Conservation (phyloP, 2,113 vertebrate genomes). For the Anser cygnoides region DNA sequence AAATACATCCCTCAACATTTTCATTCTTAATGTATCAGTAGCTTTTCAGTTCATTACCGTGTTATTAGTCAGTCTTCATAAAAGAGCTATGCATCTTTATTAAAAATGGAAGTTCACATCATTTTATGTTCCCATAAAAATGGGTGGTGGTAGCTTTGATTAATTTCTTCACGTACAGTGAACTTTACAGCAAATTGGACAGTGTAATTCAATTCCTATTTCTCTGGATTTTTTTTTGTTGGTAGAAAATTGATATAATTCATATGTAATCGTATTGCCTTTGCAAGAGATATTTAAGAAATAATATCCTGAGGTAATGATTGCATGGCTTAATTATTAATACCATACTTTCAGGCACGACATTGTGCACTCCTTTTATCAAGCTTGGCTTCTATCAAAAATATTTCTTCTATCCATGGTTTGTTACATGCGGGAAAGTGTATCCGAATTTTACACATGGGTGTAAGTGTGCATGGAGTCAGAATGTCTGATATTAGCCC, state of each 20-base stretch:
- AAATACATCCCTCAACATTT: constrained; percentile 74
- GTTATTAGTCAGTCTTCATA: constrained; percentile 94
- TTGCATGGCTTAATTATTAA: constrained; percentile 83
- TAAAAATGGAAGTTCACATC: constrained; percentile 93
- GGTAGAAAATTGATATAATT: constrained; percentile 87
- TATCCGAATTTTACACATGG: not conserved
- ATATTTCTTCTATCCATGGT: constrained; percentile 22
- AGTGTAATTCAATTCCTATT: constrained; percentile 88
- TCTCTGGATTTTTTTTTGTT: constrained; percentile 83
- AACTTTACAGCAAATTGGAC: constrained; percentile 89
- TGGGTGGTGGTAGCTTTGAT: constrained; percentile 88
- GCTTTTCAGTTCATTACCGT: constrained; percentile 77
- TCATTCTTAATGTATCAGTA: constrained; percentile 67
- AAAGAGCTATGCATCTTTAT: constrained; percentile 91
- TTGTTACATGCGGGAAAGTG: not conserved
- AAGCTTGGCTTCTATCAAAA: constrained; percentile 56
- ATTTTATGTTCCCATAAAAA: constrained; percentile 94
- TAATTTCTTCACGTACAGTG: constrained; percentile 90
- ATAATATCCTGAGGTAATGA: constrained; percentile 86
- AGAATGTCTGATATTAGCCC: not conserved
- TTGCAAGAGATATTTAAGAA: constrained; percentile 86
- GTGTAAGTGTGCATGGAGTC: fast-evolving
- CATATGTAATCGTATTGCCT: constrained; percentile 86
- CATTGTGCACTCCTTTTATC: constrained; percentile 27
- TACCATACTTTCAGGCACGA: constrained; percentile 67